Evolutionary conservation across 2,888 invertebrate genomes (phyloP), one percentile per base, ranked within the genome.

Genomic region (Oligia latruncula): DNA sequence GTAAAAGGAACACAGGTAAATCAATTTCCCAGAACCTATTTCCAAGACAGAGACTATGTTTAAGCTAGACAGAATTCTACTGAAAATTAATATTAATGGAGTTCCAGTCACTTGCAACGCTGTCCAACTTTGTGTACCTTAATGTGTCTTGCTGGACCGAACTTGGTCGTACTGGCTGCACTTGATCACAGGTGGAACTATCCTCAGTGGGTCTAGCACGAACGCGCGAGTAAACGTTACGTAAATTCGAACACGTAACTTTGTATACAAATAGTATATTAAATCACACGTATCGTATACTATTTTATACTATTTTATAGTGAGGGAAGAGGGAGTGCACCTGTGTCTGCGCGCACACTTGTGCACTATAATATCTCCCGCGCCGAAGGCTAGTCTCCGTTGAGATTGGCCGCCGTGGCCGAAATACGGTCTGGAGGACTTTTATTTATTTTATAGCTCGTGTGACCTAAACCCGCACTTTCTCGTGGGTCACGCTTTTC

Each of bases 41-140:
- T 65, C 17, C 15, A 40, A 73, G 72, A 49, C 23, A 46, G 58
- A 46, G n/a, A 73, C 29, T n/a, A 46, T 58, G 20, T 71, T 60
- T 60, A 46, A 80, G 17, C 55, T 20, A 68, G 52, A 74, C 20
- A 66, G 60, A 78, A 81, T 87, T 87, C 58, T 65, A 6, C n/a
- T n/a, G 60, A 65, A 80, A 85, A 88, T 85, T 66, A 81, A 85
- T 88, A 85, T 85, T 80, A 87, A 85, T 87, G 65, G 46, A 64
- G 66, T 73, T 65, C 13, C 17, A 73, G 74, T 75, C 75, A 74
- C 52, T 71, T 52, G 35, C 23, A 46, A 83, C 65, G 71, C 35
- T 35, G 80, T 71, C 55, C 65, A 87, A 84, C 52, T 84, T 84
- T 60, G 9, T 58, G 8, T 46, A n/a, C 46, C 29, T 40, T 73